These are phyloP conservation scores for Drosophila rubida DNA, from an alignment of 2,888 invertebrate genomes.

Conservation along the genomic window DNA sequence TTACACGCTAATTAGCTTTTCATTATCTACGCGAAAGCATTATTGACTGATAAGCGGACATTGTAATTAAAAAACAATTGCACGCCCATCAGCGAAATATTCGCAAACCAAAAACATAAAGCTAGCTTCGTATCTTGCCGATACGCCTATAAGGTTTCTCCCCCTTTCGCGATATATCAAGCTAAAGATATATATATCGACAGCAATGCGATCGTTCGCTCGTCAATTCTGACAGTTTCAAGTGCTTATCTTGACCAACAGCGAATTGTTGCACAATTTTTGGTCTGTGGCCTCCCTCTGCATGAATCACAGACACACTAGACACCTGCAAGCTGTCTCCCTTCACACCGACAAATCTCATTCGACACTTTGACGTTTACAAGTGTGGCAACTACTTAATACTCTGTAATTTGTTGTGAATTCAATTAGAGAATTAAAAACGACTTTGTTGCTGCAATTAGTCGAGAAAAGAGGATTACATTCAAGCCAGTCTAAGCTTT, in stretches of 20 bases:
- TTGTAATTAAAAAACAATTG: conserved; percentile 69
- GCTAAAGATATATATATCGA: background rate
- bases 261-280: conserved; percentile 50
- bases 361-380: no score
- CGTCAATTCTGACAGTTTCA: conserved; percentile 38
- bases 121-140: background rate
- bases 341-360: background rate
- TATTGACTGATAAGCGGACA: conserved; percentile 28
- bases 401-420: background rate
- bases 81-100: conserved; percentile 27
- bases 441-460: background rate
- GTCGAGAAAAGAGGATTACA: no score
- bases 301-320: conserved; percentile 49
- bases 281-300: conserved; percentile 3
- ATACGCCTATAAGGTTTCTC: conserved; percentile 1
- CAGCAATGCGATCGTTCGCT: conserved; percentile 3
- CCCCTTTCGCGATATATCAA: background rate
- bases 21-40: background rate
- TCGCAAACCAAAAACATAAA: conserved; percentile 1
- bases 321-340: conserved; percentile 28
- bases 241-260: conserved; percentile 55
- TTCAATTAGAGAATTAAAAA: no score
- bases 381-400: background rate
- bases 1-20: conserved; percentile 1
- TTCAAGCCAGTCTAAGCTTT: no score